Evolutionary conservation across 2,113 vertebrate genomes (phyloP).

Genomic region (Melanostigma gelatinosum): DNA sequence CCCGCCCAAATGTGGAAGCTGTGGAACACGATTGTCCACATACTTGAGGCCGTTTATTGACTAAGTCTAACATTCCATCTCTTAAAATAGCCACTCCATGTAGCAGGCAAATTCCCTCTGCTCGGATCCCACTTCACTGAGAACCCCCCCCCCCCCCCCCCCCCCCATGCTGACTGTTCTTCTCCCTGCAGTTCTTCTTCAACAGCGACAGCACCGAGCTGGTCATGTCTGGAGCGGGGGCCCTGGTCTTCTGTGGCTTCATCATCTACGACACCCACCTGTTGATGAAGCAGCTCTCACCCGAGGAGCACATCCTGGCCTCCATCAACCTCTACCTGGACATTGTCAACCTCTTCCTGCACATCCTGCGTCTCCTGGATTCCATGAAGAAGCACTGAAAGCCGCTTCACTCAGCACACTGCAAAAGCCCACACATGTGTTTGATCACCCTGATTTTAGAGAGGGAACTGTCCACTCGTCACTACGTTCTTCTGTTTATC

Average conservation of each 20-base stretch:
- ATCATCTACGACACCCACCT: slow-evolving; percentile 94
- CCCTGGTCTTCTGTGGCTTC: slow-evolving; percentile 96
- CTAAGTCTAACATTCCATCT: background rate
- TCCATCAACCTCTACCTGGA: slow-evolving; percentile 96
- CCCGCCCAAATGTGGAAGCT: background rate
- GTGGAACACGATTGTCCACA: background rate
- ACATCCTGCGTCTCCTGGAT: slow-evolving; percentile 89
- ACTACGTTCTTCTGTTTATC: background rate
- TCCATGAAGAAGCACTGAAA: slow-evolving; percentile 91
- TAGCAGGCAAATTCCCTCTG: background rate
- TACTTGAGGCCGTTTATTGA: background rate
- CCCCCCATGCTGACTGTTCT: background rate
- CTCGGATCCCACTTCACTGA: background rate
- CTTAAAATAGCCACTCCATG: background rate
- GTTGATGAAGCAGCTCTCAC: slow-evolving; percentile 95
- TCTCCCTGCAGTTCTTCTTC: slow-evolving; percentile 87
- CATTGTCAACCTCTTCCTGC: slow-evolving; percentile 94
- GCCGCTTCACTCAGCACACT: background rate
- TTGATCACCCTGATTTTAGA: background rate
- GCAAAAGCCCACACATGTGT: background rate
- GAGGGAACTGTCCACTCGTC: background rate
- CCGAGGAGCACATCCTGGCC: slow-evolving; percentile 94
- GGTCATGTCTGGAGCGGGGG: slow-evolving; percentile 85
- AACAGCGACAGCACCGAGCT: slow-evolving; percentile 87
- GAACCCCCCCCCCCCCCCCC: background rate